Conservation (phyloP, 2,113 vertebrate genomes). For the Cavia aperea region DNA sequence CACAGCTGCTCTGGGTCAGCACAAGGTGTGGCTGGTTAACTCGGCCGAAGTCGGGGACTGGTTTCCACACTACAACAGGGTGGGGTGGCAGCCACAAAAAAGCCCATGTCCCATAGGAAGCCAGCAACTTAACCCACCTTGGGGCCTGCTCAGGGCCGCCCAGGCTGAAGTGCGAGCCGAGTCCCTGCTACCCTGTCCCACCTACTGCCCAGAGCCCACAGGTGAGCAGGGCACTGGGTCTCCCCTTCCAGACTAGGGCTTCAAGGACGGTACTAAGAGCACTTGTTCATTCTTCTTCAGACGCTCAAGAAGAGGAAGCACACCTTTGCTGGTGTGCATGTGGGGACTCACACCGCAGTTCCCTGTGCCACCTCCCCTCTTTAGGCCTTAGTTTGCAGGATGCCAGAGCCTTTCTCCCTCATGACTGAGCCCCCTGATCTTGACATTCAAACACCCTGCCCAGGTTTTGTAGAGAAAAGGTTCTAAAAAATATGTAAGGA, state of each 20-base stretch:
- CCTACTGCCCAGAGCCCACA: background rate
- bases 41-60: too few relatives aligned
- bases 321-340: fast-evolving
- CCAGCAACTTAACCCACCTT: fast-evolving
- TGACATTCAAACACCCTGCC: fast-evolving
- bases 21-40: background rate
- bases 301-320: fast-evolving
- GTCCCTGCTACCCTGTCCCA: background rate
- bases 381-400: fast-evolving
- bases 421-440: fast-evolving
- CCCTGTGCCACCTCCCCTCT: fast-evolving
- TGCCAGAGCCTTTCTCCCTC: background rate
- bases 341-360: fast-evolving
- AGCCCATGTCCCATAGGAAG: fast-evolving
- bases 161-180: background rate
- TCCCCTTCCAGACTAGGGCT: fast-evolving
- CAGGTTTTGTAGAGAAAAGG: background rate
- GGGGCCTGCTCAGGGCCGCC: background rate
- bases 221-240: fast-evolving
- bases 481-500: too few relatives aligned
- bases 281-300: fast-evolving
- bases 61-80: background rate
- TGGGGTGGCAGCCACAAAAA: fast-evolving
- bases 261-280: fast-evolving
- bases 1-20: background rate